phyloP scores from a whole-genome alignment of 2,888 invertebrate species.

The Sphaerophoria rueppellii region DNA sequence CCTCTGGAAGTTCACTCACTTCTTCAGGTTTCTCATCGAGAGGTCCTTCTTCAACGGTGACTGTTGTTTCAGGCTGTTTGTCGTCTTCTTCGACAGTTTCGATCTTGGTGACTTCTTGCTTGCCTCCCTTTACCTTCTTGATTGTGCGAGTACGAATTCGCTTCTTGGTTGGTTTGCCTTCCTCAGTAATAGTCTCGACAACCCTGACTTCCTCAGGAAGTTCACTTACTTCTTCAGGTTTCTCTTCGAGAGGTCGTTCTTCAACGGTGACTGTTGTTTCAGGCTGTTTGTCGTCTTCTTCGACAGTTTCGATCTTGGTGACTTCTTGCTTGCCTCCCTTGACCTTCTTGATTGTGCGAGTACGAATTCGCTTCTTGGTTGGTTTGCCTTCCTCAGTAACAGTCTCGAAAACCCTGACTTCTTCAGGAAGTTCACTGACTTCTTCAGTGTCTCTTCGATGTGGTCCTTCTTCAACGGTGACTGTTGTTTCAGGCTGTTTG shows the following conservation, averaged over 20 bases:
- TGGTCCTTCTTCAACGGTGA: conserved; percentile 74
- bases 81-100: conserved; percentile 77
- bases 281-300: conserved; percentile 79
- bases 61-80: conserved; percentile 78
- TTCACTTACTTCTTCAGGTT: conserved; percentile 75
- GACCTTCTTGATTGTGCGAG: conserved; percentile 78
- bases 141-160: conserved; percentile 79
- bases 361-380: conserved; percentile 76
- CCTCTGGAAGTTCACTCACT: conserved; percentile 66
- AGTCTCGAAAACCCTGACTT: conserved; percentile 81
- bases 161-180: conserved; percentile 78
- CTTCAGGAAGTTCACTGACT: conserved; percentile 78
- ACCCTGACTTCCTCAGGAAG: conserved; percentile 76
- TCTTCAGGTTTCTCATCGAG: conserved; percentile 76
- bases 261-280: conserved; percentile 76
- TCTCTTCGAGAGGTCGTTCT: conserved; percentile 73
- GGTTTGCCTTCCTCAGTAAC: conserved; percentile 79
- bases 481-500: conserved; percentile 77
- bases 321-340: conserved; percentile 78
- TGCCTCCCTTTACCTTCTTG: conserved; percentile 76
- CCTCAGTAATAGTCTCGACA: conserved; percentile 75
- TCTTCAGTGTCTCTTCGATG: conserved; percentile 75
- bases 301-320: conserved; percentile 80
- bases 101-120: conserved; percentile 79
- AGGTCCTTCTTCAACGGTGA: conserved; percentile 77